Conservation (phyloP, 2,888 invertebrate species). For the Coenonympha arcania region DNA sequence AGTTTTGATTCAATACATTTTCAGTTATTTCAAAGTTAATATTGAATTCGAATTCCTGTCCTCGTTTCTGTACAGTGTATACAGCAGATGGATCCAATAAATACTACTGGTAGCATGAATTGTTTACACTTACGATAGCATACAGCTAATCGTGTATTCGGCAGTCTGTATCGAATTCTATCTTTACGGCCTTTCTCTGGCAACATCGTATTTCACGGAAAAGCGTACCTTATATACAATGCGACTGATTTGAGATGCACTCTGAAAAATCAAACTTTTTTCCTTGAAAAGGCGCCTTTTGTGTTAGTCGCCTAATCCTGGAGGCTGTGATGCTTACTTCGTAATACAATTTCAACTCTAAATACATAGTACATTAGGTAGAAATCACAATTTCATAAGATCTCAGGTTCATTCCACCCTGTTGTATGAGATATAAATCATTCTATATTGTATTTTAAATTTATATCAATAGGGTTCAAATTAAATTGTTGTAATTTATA, state of each 20-base stretch:
- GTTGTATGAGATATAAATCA: not conserved
- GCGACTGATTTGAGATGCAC: constrained; percentile 21
- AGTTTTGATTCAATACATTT: too few species aligned
- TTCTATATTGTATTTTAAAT: not conserved
- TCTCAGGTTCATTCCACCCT: not conserved
- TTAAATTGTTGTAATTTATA: constrained; percentile 1
- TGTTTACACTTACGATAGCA: not conserved
- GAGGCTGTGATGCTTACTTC: constrained; percentile 3
- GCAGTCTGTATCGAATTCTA: too few species aligned
- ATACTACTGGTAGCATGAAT: too few species aligned
- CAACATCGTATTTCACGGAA: constrained; percentile 21
- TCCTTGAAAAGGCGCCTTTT: constrained; percentile 15
- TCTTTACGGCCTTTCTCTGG: constrained; percentile 1
- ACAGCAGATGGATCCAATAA: too few species aligned
- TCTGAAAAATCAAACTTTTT: constrained; percentile 9
- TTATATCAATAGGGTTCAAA: constrained; percentile 5
- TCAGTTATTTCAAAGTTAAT: too few species aligned
- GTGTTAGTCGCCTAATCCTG: constrained; percentile 18
- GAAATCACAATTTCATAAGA: not conserved
- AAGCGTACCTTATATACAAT: constrained; percentile 18
- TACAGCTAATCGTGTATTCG: too few species aligned
- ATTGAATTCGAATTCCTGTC: too few species aligned
- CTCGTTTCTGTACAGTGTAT: too few species aligned
- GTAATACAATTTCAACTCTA: constrained; percentile 9
- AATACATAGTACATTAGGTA: not conserved